Percentiles rank a stretch among this genome's conserved stretches.
phyloP scores from a whole-genome alignment of 1,140 invertebrate genomes.

The Diuraphis noxia region DNA sequence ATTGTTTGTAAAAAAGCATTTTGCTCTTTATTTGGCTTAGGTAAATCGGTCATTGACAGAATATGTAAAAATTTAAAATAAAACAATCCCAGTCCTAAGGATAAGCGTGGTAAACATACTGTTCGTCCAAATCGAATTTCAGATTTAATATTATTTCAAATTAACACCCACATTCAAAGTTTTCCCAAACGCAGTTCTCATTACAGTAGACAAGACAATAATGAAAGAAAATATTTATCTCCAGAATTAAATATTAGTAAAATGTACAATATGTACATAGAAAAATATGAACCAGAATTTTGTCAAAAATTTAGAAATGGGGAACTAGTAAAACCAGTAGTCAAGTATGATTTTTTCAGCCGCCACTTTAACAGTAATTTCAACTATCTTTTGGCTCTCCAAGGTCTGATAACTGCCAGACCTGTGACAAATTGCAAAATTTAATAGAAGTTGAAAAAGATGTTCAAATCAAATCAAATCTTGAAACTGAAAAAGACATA shows the following conservation, averaged over 20 bases:
- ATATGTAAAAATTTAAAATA: background rate
- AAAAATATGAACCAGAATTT: too few species aligned
- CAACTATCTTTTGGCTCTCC: background rate
- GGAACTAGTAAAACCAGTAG: background rate
- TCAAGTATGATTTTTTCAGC: background rate
- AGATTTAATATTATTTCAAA: too few species aligned
- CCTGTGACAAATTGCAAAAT: background rate
- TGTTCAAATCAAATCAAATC: background rate
- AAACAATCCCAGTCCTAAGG: background rate
- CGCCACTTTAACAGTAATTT: background rate
- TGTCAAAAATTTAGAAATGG: too few species aligned
- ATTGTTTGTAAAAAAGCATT: too few species aligned
- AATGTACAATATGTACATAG: too few species aligned
- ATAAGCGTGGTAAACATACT: background rate
- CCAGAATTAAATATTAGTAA: too few species aligned
- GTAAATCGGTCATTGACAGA: too few species aligned
- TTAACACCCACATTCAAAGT: too few species aligned
- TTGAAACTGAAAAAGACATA: background rate
- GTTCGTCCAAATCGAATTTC: background rate
- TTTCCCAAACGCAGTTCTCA: too few species aligned
- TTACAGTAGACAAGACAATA: too few species aligned
- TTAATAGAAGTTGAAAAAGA: background rate
- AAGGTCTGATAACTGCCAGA: constrained; percentile 56
- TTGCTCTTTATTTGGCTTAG: too few species aligned
- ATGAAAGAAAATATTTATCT: too few species aligned